These are phyloP conservation scores for Diplolepis rosae DNA, from an alignment of 2,888 invertebrate genomes.

Conservation along the genomic window DNA sequence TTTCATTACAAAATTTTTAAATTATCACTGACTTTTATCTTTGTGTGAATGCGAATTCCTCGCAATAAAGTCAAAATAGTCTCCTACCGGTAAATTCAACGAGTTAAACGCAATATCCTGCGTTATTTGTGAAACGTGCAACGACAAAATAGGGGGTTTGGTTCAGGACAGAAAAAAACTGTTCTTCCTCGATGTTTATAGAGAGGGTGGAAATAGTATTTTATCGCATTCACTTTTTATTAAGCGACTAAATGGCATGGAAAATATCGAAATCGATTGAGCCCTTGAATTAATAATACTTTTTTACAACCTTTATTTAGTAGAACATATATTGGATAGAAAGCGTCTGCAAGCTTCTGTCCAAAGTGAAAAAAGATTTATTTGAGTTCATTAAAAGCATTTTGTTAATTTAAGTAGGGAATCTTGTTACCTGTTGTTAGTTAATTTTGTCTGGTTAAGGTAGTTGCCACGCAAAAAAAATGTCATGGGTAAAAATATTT, in stretches of 20 bases:
- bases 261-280: neutral
- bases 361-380: too few relatives aligned
- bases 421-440: too few relatives aligned
- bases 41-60: conserved; percentile 1
- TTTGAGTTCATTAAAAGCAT: too few relatives aligned
- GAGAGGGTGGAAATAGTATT: conserved; percentile 16
- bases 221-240: conserved; percentile 2
- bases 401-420: too few relatives aligned
- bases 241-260: neutral
- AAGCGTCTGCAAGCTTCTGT: neutral
- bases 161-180: neutral
- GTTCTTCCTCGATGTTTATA: conserved; percentile 11
- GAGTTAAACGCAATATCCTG: conserved; percentile 7
- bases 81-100: conserved; percentile 4
- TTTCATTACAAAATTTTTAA: too few relatives aligned
- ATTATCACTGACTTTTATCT: conserved; percentile 3
- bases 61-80: conserved; percentile 11
- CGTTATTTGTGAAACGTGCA: conserved; percentile 20
- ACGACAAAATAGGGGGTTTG: conserved; percentile 20
- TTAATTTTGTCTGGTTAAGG: too few relatives aligned
- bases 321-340: neutral
- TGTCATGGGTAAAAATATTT: too few relatives aligned
- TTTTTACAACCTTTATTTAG: neutral
- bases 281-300: neutral
- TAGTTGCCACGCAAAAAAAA: too few relatives aligned